Evolutionary conservation across 2,113 vertebrate genomes (phyloP).

Genomic region (Psittacara wagleri): DNA sequence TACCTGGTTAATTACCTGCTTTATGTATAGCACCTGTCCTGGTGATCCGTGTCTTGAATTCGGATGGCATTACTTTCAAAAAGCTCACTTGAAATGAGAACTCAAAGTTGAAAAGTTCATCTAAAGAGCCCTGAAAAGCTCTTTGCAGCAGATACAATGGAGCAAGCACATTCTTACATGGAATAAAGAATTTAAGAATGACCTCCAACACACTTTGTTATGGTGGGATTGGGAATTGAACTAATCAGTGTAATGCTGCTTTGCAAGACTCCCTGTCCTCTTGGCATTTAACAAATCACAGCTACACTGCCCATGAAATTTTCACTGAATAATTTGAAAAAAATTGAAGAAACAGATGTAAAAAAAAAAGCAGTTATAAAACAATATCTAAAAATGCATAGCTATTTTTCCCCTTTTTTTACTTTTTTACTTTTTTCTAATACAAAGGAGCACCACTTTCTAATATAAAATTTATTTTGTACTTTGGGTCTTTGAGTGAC

Average conservation of each 20-base stretch:
- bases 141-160: neutral
- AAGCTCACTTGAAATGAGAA: neutral
- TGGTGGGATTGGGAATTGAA: neutral
- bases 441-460: neutral
- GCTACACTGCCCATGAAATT: fast-evolving
- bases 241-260: neutral
- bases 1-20: neutral
- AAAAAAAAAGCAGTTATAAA: neutral
- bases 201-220: neutral
- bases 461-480: neutral
- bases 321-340: neutral
- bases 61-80: neutral
- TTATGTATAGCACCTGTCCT: neutral
- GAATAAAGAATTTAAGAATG: neutral
- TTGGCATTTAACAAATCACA: neutral
- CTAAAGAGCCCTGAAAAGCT: neutral
- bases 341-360: neutral
- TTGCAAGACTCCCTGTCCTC: neutral
- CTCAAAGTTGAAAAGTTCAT: neutral
- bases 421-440: neutral
- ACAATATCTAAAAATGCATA: neutral
- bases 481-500: neutral
- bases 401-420: neutral
- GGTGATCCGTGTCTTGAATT: neutral
- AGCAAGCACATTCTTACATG: neutral